A percentile compares a stretch with the other conserved stretches of the same genome.
Evolutionary conservation across 2,888 invertebrate species (phyloP).

Genomic region (Celastrina argiolus): DNA sequence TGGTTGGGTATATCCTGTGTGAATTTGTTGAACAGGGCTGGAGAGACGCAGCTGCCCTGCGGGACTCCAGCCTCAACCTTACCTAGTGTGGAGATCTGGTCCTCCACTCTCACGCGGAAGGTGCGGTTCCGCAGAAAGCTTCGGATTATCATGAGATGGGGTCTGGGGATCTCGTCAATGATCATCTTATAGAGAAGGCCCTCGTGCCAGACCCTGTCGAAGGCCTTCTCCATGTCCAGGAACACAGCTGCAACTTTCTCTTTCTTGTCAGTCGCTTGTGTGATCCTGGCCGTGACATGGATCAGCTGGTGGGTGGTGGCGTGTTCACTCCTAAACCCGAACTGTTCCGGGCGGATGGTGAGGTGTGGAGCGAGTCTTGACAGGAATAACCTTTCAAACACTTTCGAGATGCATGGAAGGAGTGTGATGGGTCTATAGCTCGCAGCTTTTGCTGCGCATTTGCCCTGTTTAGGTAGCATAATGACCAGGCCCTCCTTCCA

Average conservation of each 20-base stretch:
- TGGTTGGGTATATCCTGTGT: constrained; percentile 33
- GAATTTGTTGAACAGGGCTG: constrained; percentile 30
- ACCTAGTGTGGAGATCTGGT: background rate
- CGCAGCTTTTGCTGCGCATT: background rate
- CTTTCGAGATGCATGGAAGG: background rate
- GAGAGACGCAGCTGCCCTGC: constrained; percentile 32
- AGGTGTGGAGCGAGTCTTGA: background rate
- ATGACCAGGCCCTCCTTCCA: background rate
- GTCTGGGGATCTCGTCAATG: background rate
- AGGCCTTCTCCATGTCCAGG: background rate
- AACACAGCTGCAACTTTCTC: background rate
- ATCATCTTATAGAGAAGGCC: background rate
- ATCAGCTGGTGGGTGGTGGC: constrained; percentile 15
- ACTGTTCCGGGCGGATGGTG: background rate
- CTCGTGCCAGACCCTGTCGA: background rate
- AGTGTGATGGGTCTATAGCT: background rate
- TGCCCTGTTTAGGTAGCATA: background rate
- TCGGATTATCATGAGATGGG: background rate
- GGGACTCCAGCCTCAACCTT: constrained; percentile 29
- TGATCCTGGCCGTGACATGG: background rate
- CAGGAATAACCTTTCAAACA: background rate
- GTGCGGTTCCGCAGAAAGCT: background rate
- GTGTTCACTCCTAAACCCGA: constrained; percentile 17
- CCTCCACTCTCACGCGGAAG: constrained; percentile 13
- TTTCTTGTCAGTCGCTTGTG: background rate